A percentile compares a stretch with the other conserved stretches of the same genome.
Conservation (phyloP, 2,888 invertebrate species). For the Colletes collaris region DNA sequence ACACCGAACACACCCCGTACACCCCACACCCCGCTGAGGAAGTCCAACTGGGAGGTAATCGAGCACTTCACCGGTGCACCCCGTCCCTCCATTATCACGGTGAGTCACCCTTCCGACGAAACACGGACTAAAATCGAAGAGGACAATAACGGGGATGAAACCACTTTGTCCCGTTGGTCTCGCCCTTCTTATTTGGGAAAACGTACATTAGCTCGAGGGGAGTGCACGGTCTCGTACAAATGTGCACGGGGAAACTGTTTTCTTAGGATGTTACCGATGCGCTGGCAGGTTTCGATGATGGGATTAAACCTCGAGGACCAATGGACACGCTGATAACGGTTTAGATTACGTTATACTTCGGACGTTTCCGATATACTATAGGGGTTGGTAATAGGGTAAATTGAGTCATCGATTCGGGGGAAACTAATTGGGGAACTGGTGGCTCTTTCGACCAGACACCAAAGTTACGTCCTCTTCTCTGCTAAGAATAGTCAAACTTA, state of each 20-base stretch:
- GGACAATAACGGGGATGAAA: constrained; percentile 22
- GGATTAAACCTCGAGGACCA: too few relatives aligned
- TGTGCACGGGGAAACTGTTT: neutral
- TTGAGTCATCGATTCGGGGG: too few relatives aligned
- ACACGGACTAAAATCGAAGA: neutral
- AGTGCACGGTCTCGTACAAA: neutral
- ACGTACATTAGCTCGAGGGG: neutral
- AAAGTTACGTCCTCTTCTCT: too few relatives aligned
- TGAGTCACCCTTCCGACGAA: constrained; percentile 79
- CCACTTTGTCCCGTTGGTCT: constrained; percentile 22
- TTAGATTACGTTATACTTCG: neutral
- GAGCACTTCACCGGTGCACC: constrained; percentile 90
- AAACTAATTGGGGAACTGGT: too few relatives aligned
- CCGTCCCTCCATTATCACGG: constrained; percentile 87
- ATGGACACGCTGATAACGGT: too few relatives aligned
- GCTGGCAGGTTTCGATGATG: too few relatives aligned
- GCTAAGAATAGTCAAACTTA: too few relatives aligned
- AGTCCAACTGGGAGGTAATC: constrained; percentile 96
- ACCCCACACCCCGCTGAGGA: constrained; percentile 87
- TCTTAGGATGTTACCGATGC: neutral
- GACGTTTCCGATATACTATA: too few relatives aligned
- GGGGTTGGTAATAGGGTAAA: too few relatives aligned
- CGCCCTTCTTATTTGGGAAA: neutral
- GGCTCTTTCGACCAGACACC: too few relatives aligned
- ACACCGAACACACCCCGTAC: constrained; percentile 82